Conservation (phyloP, 35 echinoderm and acorn worm species). For the Stichopus chloronotus region DNA sequence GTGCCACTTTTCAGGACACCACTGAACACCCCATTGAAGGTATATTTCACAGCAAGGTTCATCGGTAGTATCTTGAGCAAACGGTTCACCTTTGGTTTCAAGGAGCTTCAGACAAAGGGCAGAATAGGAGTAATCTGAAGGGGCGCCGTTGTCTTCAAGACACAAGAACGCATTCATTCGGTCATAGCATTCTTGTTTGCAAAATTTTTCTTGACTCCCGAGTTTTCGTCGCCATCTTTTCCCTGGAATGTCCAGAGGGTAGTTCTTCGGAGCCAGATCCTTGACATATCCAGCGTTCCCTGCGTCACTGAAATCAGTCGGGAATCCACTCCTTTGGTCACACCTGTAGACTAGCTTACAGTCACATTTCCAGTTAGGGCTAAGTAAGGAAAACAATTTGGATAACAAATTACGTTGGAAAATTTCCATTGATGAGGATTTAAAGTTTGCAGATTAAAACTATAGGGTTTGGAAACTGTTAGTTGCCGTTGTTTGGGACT, state of each 20-base stretch:
- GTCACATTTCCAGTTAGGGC: conserved; percentile 51
- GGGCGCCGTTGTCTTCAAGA: neutral
- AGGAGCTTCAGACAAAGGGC: conserved; percentile 4
- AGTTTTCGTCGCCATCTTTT: conserved; percentile 28
- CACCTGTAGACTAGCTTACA: conserved; percentile 33
- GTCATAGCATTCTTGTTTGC: conserved; percentile 1
- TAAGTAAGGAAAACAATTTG: neutral
- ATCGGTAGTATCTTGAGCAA: neutral
- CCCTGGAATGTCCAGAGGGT: conserved; percentile 27
- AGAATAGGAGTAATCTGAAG: neutral
- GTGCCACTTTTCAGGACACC: conserved; percentile 30
- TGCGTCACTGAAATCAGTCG: neutral
- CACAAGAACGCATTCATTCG: conserved; percentile 35
- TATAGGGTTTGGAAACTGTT: neutral
- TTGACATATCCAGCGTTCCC: neutral
- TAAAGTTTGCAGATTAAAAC: too few relatives aligned
- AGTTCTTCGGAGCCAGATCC: conserved; percentile 4
- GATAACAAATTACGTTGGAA: too few relatives aligned
- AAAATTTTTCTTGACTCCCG: conserved; percentile 14
- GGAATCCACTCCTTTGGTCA: neutral
- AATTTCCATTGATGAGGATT: too few relatives aligned
- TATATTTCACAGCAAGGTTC: conserved; percentile 38
- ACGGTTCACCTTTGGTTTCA: neutral
- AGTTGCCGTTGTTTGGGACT: too few relatives aligned
- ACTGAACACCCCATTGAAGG: conserved; percentile 39